Percentiles rank a stretch among this genome's conserved stretches.
Conservation (phyloP, 2,797 vertebrate species). For the Tauraco hartlaubi region DNA sequence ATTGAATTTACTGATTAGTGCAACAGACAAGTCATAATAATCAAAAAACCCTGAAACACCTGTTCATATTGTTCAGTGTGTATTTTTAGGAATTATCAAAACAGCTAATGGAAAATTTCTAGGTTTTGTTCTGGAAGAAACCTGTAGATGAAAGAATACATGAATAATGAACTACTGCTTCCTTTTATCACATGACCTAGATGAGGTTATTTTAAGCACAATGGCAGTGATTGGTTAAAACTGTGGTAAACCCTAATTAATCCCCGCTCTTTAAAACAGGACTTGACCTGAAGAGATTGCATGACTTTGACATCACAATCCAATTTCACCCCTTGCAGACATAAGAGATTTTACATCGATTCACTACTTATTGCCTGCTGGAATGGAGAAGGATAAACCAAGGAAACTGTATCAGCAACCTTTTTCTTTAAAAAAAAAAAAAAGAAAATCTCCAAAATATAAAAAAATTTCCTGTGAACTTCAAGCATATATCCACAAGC, state of each 20-base stretch:
- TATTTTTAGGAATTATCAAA: background rate
- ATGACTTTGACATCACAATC: slow-evolving; percentile 70
- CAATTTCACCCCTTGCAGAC: slow-evolving; percentile 43
- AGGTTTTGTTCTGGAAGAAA: background rate
- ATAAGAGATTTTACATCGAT: background rate
- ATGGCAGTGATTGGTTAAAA: slow-evolving; percentile 50
- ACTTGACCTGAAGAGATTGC: slow-evolving; percentile 61
- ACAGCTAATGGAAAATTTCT: background rate
- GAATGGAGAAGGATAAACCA: background rate
- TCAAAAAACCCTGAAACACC: background rate
- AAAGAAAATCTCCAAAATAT: background rate
- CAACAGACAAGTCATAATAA: background rate
- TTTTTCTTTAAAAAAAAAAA: background rate
- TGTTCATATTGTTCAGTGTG: background rate
- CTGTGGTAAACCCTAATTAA: slow-evolving; percentile 57
- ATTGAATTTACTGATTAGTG: background rate
- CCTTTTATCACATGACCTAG: slow-evolving; percentile 13
- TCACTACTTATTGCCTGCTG: background rate
- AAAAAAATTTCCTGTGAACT: background rate
- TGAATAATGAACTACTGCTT: background rate
- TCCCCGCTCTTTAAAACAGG: slow-evolving; percentile 59
- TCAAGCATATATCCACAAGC: background rate
- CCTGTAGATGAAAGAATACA: background rate
- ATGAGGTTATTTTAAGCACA: slow-evolving; percentile 69
- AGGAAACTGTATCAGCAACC: background rate